A percentile compares a stretch with the other conserved stretches of the same genome.
These are phyloP conservation scores for Chiloscyllium plagiosum DNA, from an alignment of 2,113 vertebrate species.

Conservation along the genomic window DNA sequence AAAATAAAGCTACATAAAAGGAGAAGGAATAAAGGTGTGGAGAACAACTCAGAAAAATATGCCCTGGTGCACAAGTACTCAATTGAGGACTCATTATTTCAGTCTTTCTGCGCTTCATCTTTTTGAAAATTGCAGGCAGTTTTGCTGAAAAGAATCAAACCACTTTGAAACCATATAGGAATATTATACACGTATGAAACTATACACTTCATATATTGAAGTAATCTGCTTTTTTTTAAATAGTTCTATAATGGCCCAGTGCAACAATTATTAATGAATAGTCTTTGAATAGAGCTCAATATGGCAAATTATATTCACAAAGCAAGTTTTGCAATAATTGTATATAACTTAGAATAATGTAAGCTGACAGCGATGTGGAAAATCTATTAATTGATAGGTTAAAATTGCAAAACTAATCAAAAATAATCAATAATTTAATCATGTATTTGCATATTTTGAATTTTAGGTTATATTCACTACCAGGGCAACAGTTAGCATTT, in stretches of 20 bases:
- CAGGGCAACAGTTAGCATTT: not conserved
- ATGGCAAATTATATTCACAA: not conserved
- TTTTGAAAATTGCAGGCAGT: not conserved
- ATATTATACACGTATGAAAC: no score
- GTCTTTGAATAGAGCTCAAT: not conserved
- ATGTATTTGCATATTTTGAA: not conserved
- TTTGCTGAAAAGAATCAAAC: not conserved
- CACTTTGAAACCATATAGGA: not conserved
- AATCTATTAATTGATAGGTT: not conserved
- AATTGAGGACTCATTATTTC: not conserved
- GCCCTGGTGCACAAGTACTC: not conserved
- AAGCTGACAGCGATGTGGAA: not conserved
- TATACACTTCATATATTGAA: not conserved
- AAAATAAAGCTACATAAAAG: not conserved
- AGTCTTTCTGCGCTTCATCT: not conserved
- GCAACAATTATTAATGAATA: conserved; percentile 6
- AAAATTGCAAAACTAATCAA: conserved; percentile 18
- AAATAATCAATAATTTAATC: not conserved
- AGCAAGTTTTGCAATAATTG: not conserved
- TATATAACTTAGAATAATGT: not conserved
- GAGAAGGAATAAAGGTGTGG: not conserved
- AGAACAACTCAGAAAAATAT: not conserved
- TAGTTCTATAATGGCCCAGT: not conserved
- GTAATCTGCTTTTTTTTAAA: not conserved
- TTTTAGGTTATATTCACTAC: not conserved